Evolutionary conservation across 2,888 invertebrate genomes (phyloP).

Genomic region (Hemistola chrysoprasaria): DNA sequence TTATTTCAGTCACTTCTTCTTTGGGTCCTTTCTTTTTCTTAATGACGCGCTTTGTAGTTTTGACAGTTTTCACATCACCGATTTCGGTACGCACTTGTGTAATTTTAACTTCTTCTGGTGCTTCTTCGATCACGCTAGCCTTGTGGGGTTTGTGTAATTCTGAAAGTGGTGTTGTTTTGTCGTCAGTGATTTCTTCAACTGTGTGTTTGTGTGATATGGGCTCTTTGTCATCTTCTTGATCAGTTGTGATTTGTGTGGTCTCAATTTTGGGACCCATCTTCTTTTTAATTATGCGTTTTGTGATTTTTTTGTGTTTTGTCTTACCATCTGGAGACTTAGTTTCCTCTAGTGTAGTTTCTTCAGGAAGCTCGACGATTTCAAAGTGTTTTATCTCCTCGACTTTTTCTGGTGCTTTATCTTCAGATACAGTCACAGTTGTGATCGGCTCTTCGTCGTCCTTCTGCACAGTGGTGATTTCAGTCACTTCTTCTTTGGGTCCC

Average conservation of each 20-base stretch:
- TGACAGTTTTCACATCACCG: slow-evolving; percentile 36
- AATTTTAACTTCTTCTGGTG: slow-evolving; percentile 10
- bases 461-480: too few relatives aligned
- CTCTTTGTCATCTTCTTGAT: slow-evolving; percentile 45
- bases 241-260: slow-evolving; percentile 37
- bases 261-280: slow-evolving; percentile 32
- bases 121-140: slow-evolving; percentile 36
- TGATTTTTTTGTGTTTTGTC: slow-evolving; percentile 40
- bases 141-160: slow-evolving; percentile 20
- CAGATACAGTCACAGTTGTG: too few relatives aligned
- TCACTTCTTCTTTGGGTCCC: too few relatives aligned
- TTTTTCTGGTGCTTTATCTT: too few relatives aligned
- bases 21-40: slow-evolving; percentile 48
- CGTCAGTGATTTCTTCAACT: slow-evolving; percentile 36
- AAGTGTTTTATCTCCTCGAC: slow-evolving; percentile 57
- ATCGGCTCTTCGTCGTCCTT: too few relatives aligned
- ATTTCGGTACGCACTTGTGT: slow-evolving; percentile 23
- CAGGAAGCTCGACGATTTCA: slow-evolving; percentile 48
- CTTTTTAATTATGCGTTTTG: slow-evolving; percentile 34
- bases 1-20: slow-evolving; percentile 34
- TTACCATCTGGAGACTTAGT: slow-evolving; percentile 41
- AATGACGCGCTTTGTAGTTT: slow-evolving; percentile 49
- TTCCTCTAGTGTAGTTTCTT: slow-evolving; percentile 41
- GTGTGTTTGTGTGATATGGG: slow-evolving; percentile 26
- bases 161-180: slow-evolving; percentile 29